These are phyloP conservation scores for Diadophis punctatus DNA, from an alignment of 2,113 vertebrate species.

Conservation along the genomic window DNA sequence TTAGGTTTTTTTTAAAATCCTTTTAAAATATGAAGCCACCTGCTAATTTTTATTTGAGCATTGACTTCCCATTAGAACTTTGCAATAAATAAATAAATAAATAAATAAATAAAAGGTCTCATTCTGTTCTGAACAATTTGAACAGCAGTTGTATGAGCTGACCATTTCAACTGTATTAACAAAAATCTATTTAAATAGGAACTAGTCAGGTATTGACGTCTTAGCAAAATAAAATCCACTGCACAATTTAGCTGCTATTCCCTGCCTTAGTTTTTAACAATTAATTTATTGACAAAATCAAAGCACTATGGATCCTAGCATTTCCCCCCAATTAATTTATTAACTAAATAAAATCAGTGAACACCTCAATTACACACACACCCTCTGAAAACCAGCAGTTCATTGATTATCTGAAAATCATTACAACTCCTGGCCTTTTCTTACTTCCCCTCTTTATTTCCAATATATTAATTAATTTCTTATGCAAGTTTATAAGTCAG, in stretches of 20 bases:
- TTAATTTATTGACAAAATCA: constrained; percentile 30
- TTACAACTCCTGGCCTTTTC: not conserved
- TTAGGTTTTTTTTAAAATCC: not conserved
- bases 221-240: constrained; percentile 26
- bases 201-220: not conserved
- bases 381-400: constrained; percentile 11
- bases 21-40: not conserved
- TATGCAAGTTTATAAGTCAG: not conserved
- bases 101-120: not conserved
- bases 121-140: not conserved
- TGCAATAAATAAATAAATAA: not conserved
- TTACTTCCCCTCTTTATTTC: not conserved
- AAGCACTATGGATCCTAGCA: constrained; percentile 9
- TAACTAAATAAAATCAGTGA: constrained; percentile 22
- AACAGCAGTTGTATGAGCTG: constrained; percentile 4
- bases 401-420: constrained; percentile 23
- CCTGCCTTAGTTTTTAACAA: constrained; percentile 10
- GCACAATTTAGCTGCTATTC: not conserved
- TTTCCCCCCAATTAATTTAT: constrained; percentile 23
- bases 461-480: constrained; percentile 5
- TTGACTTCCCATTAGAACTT: not conserved
- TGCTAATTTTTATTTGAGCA: constrained; percentile 9
- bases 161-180: not conserved
- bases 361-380: constrained; percentile 1
- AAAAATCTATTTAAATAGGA: not conserved